Evolutionary conservation across 2,797 vertebrate genomes (phyloP), one percentile per base, ranked within the genome.

Genomic region (Coregonus sp.): DNA sequence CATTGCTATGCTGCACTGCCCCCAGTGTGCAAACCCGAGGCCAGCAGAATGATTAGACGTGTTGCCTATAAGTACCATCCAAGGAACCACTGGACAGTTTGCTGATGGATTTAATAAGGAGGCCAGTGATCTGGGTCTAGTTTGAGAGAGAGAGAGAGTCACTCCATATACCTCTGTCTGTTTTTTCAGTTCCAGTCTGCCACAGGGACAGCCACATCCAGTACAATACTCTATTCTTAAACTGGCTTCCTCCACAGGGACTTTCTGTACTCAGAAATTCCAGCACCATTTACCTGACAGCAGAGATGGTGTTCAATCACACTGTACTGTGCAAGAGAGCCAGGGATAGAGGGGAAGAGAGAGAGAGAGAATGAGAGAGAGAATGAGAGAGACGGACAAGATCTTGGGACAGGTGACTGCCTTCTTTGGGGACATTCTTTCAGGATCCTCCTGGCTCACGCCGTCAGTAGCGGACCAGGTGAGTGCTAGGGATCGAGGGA

Each of bases 381-480:
- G 68, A 18, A 61, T 72, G 31, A 4, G 15, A 25, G 79, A 87
- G 76, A 75, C 69, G 75, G 78, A 71, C 33, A 20, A 31, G 15
- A 82, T 82, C 81, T 81, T 80, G 67, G 83, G 86, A 85, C 81
- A 85, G 85, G 84, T 91, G 87, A 86, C 81, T 80, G 78, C 85
- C 86, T 85, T 91, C 85, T 87, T 47, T 82, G 67, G 85, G 85
- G 85, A 82, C 80, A 3, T 72, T 85, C 85, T 87, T 84, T 59
- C 83, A 79, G 79, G 80, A 91, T 89, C 82, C 76, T 88, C 83
- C 81, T 82, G 82, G 85, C 82, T 47, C 40, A 47, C 9, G 1
- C 89, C 88, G 91, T 94, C 92, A 92, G 81, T 78, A 80, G 85
- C 85, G 82, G 77, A 92, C 85, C 79, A 89, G 87, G 90, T 91